Percentiles rank a stretch among this genome's conserved stretches.
phyloP scores from a whole-genome alignment of 2,888 invertebrate species.

The Eudasyphora cyanicolor region DNA sequence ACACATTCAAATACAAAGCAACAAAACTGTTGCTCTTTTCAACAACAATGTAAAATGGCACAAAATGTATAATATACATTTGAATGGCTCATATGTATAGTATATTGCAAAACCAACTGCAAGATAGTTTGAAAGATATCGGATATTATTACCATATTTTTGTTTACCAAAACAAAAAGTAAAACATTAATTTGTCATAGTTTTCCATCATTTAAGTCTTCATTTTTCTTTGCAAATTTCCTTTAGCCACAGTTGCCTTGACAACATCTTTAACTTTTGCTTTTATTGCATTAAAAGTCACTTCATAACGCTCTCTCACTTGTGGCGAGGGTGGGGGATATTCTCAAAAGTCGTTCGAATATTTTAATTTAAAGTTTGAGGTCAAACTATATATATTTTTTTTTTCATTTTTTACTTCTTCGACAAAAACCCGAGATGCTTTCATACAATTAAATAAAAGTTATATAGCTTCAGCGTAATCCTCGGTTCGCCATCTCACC shows the following conservation, averaged over 20 bases:
- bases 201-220: not conserved
- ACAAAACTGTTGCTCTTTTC: too few relatives aligned
- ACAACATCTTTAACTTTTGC: not conserved
- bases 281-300: not conserved
- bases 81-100: too few relatives aligned
- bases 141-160: too few relatives aligned
- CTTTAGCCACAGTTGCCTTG: not conserved
- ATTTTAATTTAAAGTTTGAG: slow-evolving; percentile 33
- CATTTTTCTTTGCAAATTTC: not conserved
- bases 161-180: too few relatives aligned
- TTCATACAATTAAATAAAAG: slow-evolving; percentile 31
- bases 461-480: not conserved
- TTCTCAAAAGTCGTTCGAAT: not conserved
- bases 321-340: not conserved
- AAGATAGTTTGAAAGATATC: too few relatives aligned
- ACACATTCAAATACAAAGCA: too few relatives aligned
- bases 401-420: not conserved
- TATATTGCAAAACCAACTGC: too few relatives aligned
- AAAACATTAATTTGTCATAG: too few relatives aligned
- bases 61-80: too few relatives aligned
- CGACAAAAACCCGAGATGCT: not conserved
- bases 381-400: slow-evolving; percentile 37
- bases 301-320: not conserved
- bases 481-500: not conserved
- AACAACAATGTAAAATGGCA: too few relatives aligned